Conservation (phyloP, 2,113 vertebrate species). For the Tretioscincus oriximinensis region DNA sequence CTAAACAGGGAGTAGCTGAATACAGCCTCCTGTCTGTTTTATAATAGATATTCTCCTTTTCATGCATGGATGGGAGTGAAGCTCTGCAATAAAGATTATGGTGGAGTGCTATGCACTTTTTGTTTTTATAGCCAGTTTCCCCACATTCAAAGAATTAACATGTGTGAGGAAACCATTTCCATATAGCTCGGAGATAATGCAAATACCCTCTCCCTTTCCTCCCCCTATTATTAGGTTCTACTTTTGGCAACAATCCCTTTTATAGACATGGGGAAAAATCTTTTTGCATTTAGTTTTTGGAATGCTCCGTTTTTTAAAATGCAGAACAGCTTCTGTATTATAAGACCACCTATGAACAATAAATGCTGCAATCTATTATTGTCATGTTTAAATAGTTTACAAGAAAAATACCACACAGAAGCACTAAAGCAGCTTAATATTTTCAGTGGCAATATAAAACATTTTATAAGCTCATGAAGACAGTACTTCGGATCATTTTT, state of each 20-base stretch:
- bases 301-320: conserved; percentile 1
- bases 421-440: conserved; percentile 23
- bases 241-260: background rate
- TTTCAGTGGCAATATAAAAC: conserved; percentile 30
- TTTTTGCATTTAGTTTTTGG: conserved; percentile 21
- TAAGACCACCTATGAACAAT: background rate
- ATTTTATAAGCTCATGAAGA: conserved; percentile 32
- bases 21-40: too few species aligned
- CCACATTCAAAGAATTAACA: background rate
- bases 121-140: too few species aligned
- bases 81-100: too few species aligned
- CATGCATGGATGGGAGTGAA: too few species aligned
- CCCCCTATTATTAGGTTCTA: background rate
- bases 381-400: conserved; percentile 44
- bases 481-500: conserved; percentile 38
- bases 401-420: conserved; percentile 19
- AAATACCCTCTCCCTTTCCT: background rate
- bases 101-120: too few species aligned
- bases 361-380: conserved; percentile 27
- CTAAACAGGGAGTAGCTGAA: too few species aligned
- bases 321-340: conserved; percentile 25
- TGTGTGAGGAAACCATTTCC: too few species aligned
- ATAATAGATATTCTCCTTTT: too few species aligned
- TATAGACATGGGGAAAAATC: conserved; percentile 15
- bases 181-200: background rate